Base-by-base conservation (phyloP, 2,113 vertebrate genomes). In the Tympanuchus pallidicinctus region DNA sequence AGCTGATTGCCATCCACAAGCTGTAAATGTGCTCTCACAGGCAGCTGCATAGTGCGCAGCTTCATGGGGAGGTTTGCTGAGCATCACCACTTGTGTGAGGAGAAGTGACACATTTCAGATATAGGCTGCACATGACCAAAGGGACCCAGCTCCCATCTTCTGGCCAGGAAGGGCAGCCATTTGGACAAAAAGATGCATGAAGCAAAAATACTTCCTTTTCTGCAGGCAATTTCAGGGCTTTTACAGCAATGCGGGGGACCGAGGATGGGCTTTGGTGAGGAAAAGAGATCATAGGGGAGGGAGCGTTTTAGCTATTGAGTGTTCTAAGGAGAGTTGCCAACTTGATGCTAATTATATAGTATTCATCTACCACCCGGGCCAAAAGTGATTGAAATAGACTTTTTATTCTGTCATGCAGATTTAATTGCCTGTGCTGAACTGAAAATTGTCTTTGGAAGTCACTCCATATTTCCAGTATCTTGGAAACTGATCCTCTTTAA, bases 361-460 rank as follows among this genome's bases (percentile, higher is more conserved):
- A 54, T 34, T 89, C 64, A 63, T 21, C 64, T 63, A 59, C n/a
- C 67, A 85, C 15, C 75, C 54, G 45, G 88, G 79, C 85, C 94
- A 92, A 80, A 86, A 92, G 82, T 36, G 70, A 76, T 63, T 82
- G 88, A 88, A 85, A 79, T 74, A 93, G 78, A 32, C 75, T 85
- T 89, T 77, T 91, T 47, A 93, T 87, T 60, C 78, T 66, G 75
- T 92, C 2, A 10, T 45, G 82, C 66, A 63, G 63, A 66, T 95
- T 91, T 90, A 76, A 88, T 90, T 94, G 54, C 79, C 79, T 85
- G 60, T 85, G 71, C 40, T 45, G 48, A 63, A 69, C 40, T 80
- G 78, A 82, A 89, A 95, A 85, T 34, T 65, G 75, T 66, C 85
- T 79, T 91, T 89, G 90, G 82, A 88, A 92, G 63, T 69, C 48